Conservation (phyloP, 2,113 vertebrate species). For the Pseudolaguvia tuberculata region DNA sequence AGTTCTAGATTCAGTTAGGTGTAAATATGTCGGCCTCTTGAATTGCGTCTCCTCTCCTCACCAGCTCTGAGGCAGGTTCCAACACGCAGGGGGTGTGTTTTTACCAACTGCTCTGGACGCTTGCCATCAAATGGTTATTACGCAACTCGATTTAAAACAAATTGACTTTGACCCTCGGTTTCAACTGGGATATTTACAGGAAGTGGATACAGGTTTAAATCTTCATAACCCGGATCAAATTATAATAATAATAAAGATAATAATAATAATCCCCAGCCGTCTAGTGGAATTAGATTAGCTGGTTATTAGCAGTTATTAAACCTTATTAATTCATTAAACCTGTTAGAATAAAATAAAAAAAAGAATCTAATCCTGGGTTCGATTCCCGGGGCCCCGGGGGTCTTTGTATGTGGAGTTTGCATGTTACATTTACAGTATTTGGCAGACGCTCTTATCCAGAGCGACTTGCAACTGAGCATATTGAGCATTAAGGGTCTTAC, state of each 20-base stretch:
- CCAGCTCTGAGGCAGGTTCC: slow-evolving; percentile 1
- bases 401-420: too few relatives aligned
- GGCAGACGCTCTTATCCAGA: too few relatives aligned
- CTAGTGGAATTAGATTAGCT: not conserved
- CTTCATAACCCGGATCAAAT: not conserved
- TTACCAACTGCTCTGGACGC: not conserved
- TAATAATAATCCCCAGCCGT: not conserved
- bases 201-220: not conserved
- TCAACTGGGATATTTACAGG: not conserved
- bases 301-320: not conserved
- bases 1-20: too few relatives aligned
- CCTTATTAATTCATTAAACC: not conserved
- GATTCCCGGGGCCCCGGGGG: too few relatives aligned
- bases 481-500: too few relatives aligned
- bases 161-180: slow-evolving; percentile 4
- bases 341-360: not conserved
- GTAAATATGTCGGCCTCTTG: not conserved
- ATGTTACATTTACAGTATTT: too few relatives aligned
- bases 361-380: not conserved
- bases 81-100: slow-evolving; percentile 18
- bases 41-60: not conserved
- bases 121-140: slow-evolving; percentile 4
- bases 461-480: too few relatives aligned
- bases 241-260: too few relatives aligned
- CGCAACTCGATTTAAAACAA: not conserved